These are phyloP conservation scores for Delia radicum DNA, from an alignment of 1,140 invertebrate species.

Conservation along the genomic window DNA sequence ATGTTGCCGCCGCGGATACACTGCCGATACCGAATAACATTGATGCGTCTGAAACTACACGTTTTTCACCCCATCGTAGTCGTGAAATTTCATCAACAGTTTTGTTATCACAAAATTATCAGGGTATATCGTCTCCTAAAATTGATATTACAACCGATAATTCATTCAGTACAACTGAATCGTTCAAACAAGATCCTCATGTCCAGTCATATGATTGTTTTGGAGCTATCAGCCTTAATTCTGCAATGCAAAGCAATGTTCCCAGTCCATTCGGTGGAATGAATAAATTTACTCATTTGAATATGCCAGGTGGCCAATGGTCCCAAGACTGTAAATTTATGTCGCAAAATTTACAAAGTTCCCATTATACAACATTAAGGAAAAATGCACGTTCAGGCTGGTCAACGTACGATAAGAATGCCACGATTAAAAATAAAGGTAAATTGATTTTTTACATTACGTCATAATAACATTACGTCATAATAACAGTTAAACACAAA, in stretches of 20 bases:
- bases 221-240: constrained; percentile 67
- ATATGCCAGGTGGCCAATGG: constrained; percentile 74
- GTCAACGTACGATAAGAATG: constrained; percentile 42
- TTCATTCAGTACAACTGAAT: not conserved
- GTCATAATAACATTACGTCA: too few species aligned
- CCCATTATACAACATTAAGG: constrained; percentile 61
- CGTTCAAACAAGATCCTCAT: constrained; percentile 57
- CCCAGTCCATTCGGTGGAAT: constrained; percentile 67
- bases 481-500: too few species aligned
- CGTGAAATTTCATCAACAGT: constrained; percentile 64
- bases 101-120: constrained; percentile 55
- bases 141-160: constrained; percentile 45
- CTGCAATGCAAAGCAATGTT: constrained; percentile 73
- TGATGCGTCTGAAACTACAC: constrained; percentile 63
- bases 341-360: constrained; percentile 65
- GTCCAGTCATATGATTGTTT: constrained; percentile 69
- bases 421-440: constrained; percentile 28
- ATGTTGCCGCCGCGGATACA: constrained; percentile 42
- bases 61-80: constrained; percentile 63
- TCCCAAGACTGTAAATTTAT: constrained; percentile 68
- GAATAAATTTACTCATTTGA: constrained; percentile 63
- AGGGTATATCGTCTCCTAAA: constrained; percentile 34
- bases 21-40: constrained; percentile 60
- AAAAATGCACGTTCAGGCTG: constrained; percentile 40
- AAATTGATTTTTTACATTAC: too few species aligned